phyloP scores from a whole-genome alignment of 2,113 vertebrate species.

The Mesocricetus auratus region DNA sequence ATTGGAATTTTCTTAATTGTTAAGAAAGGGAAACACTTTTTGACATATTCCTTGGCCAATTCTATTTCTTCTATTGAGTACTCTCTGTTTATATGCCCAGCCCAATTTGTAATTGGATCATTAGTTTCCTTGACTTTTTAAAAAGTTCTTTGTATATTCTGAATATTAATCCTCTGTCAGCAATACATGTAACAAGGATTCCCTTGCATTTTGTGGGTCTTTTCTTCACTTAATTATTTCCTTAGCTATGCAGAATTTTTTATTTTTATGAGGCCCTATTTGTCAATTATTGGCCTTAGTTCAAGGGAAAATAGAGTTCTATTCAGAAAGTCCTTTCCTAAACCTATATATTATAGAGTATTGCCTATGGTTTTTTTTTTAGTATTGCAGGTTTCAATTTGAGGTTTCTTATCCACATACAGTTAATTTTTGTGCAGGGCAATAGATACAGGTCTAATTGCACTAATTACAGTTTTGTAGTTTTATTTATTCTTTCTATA shows the following conservation, averaged over 20 bases:
- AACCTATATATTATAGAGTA: background rate
- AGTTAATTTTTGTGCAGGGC: background rate
- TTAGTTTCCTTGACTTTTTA: background rate
- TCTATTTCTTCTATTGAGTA: background rate
- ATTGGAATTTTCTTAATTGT: background rate
- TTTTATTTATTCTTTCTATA: no score
- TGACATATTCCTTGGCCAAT: background rate
- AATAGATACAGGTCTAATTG: background rate
- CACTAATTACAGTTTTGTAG: no score
- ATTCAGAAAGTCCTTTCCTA: background rate
- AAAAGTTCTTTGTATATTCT: background rate
- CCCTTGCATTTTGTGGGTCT: background rate
- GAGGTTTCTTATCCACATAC: background rate
- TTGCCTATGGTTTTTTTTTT: background rate
- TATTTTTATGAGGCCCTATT: no score
- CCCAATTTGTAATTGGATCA: background rate
- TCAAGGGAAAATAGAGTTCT: background rate
- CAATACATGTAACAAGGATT: background rate
- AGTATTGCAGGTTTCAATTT: background rate
- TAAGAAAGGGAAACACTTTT: background rate
- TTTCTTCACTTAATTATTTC: background rate
- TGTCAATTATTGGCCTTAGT: background rate
- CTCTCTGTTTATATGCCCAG: background rate
- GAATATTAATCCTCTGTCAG: background rate
- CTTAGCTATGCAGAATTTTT: background rate